Base-by-base conservation (phyloP, 2,888 invertebrate genomes). In the Leucoma salicis region DNA sequence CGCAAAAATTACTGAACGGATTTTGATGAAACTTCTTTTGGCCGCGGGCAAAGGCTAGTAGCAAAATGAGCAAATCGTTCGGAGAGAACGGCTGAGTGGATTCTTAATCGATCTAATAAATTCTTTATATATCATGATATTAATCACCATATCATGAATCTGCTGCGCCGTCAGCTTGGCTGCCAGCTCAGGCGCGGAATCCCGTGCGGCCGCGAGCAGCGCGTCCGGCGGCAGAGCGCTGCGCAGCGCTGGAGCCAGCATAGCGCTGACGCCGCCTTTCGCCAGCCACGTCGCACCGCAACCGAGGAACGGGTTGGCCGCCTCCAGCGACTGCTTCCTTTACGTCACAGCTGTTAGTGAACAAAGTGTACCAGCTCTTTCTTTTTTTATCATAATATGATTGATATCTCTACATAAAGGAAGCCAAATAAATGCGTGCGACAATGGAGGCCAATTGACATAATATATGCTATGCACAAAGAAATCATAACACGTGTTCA, bases 201-300 rank as follows among this genome's bases (percentile, higher is more conserved):
- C 95, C 82, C 98, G 95, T 12, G 98, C 98, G 57, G 95, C 92
- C 42, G 95, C 95, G 91, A 98, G 96, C 57, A 97, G 91, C 53
- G 94, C 93, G 70, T 97, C 96, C 68, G 95, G 94, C 51, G 91
- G 86, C 44, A 91, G 82, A 48, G 85, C 91, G 72, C 82, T 82
- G 61, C 83, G 81, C 63, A 92, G 81, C 49, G 92, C 90, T 50
- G 92, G 91, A 53, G 88, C 89, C 61, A 92, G 70, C 66, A 92
- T 75, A 41, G 81, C 85, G 48, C 82, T 82, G 53, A 86, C 83
- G 44, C 83, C 89, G 54, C 88, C 90, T 55, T 62, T 67, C 63
- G 76, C 72, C 62, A 77, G 70, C 83, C 85, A 88, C 57, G 82
- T 76, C 56, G 75, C 66, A 83, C 89, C 74, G 76, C 91, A 91